phyloP scores from a whole-genome alignment of 2,888 invertebrate genomes.

The Protula sp. region DNA sequence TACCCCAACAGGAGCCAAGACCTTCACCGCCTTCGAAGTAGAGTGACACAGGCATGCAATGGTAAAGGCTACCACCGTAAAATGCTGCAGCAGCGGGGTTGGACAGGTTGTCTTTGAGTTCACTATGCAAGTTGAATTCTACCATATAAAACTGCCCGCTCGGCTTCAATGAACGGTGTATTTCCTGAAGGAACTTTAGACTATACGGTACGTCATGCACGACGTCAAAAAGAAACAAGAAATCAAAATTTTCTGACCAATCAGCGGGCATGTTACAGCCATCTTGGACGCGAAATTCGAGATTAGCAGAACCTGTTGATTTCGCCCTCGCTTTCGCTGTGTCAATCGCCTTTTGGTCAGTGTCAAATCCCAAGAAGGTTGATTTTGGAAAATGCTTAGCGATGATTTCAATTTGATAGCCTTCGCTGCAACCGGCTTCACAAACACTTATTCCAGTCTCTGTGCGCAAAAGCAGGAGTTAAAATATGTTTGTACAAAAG shows the following conservation, averaged over 20 bases:
- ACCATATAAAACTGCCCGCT: neutral
- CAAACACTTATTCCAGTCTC: neutral
- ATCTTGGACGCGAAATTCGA: neutral
- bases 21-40: neutral
- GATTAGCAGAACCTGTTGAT: neutral
- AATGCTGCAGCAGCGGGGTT: neutral
- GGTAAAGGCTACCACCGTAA: neutral
- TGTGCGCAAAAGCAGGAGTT: neutral
- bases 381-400: neutral
- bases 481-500: too few species aligned
- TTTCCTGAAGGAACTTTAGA: neutral
- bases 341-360: neutral
- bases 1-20: neutral
- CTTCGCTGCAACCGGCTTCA: neutral
- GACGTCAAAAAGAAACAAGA: neutral
- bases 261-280: neutral
- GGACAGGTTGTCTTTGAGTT: neutral
- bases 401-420: neutral
- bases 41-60: neutral
- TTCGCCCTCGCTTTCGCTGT: neutral
- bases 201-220: neutral
- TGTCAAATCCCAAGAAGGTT: neutral
- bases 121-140: neutral
- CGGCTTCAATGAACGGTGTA: neutral
- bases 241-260: neutral